These are phyloP conservation scores for Barnardius zonarius DNA, from an alignment of 2,113 vertebrate species.

Conservation along the genomic window DNA sequence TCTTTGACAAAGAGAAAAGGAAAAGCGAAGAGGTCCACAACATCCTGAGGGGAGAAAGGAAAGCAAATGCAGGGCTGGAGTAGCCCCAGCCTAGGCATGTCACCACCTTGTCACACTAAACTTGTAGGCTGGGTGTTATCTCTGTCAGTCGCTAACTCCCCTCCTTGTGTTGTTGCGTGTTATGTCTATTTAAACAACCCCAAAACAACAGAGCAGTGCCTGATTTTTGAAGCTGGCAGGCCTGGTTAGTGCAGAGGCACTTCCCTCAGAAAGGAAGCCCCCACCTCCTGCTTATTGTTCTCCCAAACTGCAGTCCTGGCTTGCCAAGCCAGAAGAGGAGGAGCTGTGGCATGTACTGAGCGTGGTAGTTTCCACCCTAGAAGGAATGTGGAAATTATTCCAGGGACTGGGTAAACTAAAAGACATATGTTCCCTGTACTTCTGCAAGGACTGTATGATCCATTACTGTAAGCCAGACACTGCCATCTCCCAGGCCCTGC, in stretches of 20 bases:
- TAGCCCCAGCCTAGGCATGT: neutral
- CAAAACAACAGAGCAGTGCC: neutral
- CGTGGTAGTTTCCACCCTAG: slow-evolving; percentile 9
- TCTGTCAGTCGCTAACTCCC: neutral
- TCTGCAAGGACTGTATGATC: neutral
- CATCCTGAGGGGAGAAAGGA: neutral
- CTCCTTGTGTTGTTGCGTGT: neutral
- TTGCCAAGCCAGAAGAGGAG: slow-evolving; percentile 41
- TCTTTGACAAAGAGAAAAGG: neutral
- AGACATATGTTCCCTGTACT: slow-evolving; percentile 1
- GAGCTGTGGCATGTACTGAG: neutral
- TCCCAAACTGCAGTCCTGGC: slow-evolving; percentile 1
- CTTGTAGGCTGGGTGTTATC: neutral
- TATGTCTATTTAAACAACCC: neutral
- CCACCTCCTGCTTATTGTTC: slow-evolving; percentile 54
- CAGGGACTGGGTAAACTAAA: slow-evolving; percentile 32
- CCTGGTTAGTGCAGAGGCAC: neutral
- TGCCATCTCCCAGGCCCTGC: neutral
- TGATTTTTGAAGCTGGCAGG: neutral
- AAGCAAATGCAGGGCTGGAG: neutral
- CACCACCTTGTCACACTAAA: neutral
- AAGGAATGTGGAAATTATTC: slow-evolving; percentile 62
- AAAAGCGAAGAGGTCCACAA: neutral
- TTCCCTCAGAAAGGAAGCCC: slow-evolving; percentile 56
- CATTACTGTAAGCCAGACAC: neutral